Base-by-base conservation (phyloP, 1,140 invertebrate species). In the Oryzaephilus surinamensis region DNA sequence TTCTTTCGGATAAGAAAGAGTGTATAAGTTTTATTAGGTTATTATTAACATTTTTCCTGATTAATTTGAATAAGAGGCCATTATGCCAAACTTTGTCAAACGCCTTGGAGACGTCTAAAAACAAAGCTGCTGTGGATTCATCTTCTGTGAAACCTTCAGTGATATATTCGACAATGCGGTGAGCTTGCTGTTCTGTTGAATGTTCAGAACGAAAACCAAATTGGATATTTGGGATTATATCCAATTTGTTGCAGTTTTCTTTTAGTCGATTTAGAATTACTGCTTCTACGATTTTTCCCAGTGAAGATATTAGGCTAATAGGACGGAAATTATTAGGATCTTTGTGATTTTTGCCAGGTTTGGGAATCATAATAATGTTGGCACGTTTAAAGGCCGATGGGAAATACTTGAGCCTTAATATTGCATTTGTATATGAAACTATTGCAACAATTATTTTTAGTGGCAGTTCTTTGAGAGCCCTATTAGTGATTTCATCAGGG, bases 71-170 rank as follows among this genome's bases (percentile, higher is more conserved):
- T 5, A 53, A 4, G 2, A 56, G 32, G 6, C 43, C 51, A 2
- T 45, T 15, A 10, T 52, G 51, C 45, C 47, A 54, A 10, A 54
- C 50, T 32, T 30, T 35, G 40, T 57, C 51, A 32, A 55, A 57
- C 7, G 55, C 53, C 21, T 54, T 51, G 17, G 43, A 40, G n/a
- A 54, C 26, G 26, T 55, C 49, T 10, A 55, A 32, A 16, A 50
- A 48, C 2, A 49, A 11, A 8, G 36, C 37, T 18, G 11, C 36
- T 17, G 48, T 51, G n/a, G 7, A 15, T 43, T 24, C 28, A 10
- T 24, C 8, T 8, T 3, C 8, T 1, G 10, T 24, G 11, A 24
- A 24, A n/a, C 2, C 8, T 3, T 24, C 23, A n/a, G 11, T 24
- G 4, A 24, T 24, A 10, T 24, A n/a, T 4, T 24, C 8, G 4